Evolutionary conservation across 2,113 vertebrate species (phyloP).

Genomic region (Caloenas nicobarica): DNA sequence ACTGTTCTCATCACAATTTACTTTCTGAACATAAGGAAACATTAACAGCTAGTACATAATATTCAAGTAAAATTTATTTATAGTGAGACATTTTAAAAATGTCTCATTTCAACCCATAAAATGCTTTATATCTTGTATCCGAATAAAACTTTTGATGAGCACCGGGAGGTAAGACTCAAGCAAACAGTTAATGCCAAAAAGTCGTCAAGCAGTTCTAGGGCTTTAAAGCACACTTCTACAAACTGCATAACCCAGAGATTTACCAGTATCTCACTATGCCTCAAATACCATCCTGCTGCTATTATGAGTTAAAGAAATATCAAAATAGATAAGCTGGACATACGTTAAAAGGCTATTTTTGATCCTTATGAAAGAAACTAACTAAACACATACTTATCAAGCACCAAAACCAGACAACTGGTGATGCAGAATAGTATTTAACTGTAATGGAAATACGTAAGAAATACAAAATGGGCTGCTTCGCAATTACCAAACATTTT

Average conservation of each 20-base stretch:
- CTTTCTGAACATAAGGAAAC: background rate
- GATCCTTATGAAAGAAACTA: background rate
- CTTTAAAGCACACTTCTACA: background rate
- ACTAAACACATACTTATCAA: slow-evolving; percentile 3
- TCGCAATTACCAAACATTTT: background rate
- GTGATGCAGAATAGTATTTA: background rate
- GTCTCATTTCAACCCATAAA: background rate
- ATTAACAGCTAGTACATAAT: background rate
- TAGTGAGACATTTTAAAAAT: background rate
- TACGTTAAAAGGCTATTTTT: slow-evolving; percentile 7
- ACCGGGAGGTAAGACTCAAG: background rate
- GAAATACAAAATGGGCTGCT: background rate
- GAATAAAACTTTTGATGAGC: background rate
- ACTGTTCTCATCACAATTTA: background rate
- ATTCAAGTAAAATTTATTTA: background rate
- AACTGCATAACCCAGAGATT: background rate
- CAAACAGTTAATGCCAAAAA: background rate
- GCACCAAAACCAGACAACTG: background rate
- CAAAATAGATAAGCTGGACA: background rate
- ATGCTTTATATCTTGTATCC: background rate
- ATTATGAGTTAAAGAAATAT: background rate
- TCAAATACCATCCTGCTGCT: background rate
- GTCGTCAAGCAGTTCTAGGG: background rate
- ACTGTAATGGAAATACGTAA: background rate
- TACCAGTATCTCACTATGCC: background rate